These are phyloP conservation scores for Trochalopteron elliotii DNA, from an alignment of 2,113 vertebrate genomes.

Conservation along the genomic window DNA sequence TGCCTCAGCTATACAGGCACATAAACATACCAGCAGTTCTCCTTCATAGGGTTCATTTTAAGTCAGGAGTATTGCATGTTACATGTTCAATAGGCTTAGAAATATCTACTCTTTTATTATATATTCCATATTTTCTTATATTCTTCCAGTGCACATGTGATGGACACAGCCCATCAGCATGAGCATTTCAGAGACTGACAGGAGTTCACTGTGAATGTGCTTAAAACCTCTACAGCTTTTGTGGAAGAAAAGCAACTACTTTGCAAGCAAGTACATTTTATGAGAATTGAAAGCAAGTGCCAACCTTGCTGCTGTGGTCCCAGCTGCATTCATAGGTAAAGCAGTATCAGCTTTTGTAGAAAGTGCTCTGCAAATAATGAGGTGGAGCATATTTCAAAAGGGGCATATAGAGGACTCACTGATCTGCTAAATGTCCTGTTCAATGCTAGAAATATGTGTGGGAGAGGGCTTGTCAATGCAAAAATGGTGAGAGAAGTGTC, in stretches of 20 bases:
- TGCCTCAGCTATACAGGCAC: not conserved
- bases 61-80: not conserved
- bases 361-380: not conserved
- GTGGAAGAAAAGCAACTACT: not conserved
- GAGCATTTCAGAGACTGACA: not conserved
- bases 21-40: not conserved
- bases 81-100: not conserved
- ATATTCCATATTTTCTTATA: not conserved
- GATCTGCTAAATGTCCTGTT: not conserved
- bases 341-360: not conserved
- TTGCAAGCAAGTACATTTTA: not conserved
- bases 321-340: not conserved
- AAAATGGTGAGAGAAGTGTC: not conserved
- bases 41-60: not conserved
- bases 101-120: not conserved
- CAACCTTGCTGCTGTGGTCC: not conserved
- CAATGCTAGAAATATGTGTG: not conserved
- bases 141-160: not conserved
- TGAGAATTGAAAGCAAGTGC: not conserved
- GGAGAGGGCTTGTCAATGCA: not conserved
- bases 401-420: not conserved
- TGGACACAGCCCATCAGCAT: not conserved
- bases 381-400: not conserved
- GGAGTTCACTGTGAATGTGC: not conserved
- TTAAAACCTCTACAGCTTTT: not conserved